Percentiles rank a stretch among this genome's conserved stretches.
phyloP scores from a whole-genome alignment of 1,140 invertebrate species.

The Drosophila tropicalis region DNA sequence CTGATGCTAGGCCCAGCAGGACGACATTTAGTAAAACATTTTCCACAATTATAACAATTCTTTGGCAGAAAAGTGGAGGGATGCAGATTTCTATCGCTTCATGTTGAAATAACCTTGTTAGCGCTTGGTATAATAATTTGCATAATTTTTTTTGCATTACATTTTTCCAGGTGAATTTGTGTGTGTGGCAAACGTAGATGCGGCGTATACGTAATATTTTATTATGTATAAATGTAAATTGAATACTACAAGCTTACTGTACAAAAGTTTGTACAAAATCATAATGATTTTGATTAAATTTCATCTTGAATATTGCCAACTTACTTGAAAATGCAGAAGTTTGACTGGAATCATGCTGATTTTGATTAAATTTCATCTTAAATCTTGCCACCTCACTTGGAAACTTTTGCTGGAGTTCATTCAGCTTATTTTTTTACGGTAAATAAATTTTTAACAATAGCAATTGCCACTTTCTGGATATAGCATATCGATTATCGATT shows the following conservation, averaged over 20 bases:
- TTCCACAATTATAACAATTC: constrained; percentile 51
- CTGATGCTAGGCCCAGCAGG: constrained; percentile 61
- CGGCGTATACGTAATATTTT: constrained; percentile 3
- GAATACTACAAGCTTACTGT: background rate
- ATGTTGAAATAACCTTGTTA: constrained; percentile 68
- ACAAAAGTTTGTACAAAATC: background rate
- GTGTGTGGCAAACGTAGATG: constrained; percentile 28
- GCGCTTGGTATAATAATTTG: constrained; percentile 68
- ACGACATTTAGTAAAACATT: constrained; percentile 69
- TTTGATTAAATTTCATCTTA: constrained; percentile 5
- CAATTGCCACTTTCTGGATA: constrained; percentile 40
- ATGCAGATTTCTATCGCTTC: constrained; percentile 63
- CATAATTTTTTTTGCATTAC: constrained; percentile 74
- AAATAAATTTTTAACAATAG: constrained; percentile 48
- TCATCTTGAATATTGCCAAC: background rate
- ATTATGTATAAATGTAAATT: constrained; percentile 8
- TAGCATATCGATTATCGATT: constrained; percentile 63
- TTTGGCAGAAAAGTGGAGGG: background rate
- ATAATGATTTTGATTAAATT: constrained; percentile 1
- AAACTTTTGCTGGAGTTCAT: constrained; percentile 29
- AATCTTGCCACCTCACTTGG: background rate
- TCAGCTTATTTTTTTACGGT: constrained; percentile 44
- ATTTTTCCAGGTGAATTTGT: constrained; percentile 24
- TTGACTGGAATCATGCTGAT: background rate
- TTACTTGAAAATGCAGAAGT: background rate